These are phyloP conservation scores for Bubalus kerabau DNA, from an alignment of 2,113 vertebrate species.

Conservation along the genomic window DNA sequence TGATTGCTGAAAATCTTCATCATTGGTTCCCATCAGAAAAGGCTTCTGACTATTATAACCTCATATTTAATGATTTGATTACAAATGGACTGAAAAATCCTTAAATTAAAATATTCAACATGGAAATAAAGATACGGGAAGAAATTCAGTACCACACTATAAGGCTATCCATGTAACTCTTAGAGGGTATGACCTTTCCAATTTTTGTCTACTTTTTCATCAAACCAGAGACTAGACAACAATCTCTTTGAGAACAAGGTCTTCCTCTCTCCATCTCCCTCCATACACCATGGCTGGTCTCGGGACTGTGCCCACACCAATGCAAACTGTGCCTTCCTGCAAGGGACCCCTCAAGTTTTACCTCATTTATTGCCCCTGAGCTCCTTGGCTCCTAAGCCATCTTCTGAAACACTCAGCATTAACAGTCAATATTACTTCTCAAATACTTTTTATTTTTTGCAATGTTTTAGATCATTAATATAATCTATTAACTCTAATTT, in stretches of 20 bases:
- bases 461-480: background rate
- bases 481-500: background rate
- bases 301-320: background rate
- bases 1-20: background rate
- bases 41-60: background rate
- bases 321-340: background rate
- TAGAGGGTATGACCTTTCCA: background rate
- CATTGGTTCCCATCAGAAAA: background rate
- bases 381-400: background rate
- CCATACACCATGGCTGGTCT: background rate
- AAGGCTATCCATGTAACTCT: background rate
- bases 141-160: background rate
- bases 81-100: background rate
- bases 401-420: background rate
- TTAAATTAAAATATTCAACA: slow-evolving; percentile 14
- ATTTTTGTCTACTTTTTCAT: background rate
- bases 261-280: background rate
- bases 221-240: background rate
- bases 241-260: background rate
- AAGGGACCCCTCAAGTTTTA: background rate
- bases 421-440: background rate
- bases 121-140: background rate
- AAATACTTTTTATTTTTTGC: background rate
- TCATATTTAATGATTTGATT: background rate
- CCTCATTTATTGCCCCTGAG: background rate